Evolutionary conservation across 1,140 invertebrate species (phyloP), one percentile per base, ranked within the genome.

Genomic region (Atta cephalotes): DNA sequence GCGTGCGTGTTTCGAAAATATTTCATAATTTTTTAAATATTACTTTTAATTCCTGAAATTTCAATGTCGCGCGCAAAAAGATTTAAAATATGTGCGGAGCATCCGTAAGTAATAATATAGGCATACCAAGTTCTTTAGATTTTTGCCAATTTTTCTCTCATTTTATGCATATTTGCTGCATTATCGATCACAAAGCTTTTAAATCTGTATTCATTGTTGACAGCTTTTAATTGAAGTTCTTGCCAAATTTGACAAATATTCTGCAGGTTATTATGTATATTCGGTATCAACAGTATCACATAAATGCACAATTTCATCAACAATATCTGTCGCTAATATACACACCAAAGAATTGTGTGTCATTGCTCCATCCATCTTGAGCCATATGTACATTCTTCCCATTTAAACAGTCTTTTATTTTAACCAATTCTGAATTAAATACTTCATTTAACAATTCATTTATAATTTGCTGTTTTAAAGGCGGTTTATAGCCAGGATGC

Each of bases 401-500:
- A 60, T 76, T 21, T 60, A 58, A 58, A 76, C 1, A 60, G 6
- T 76, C n/a, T 60, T 58, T 76, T 76, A 56, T 25, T 76, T 76
- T 60, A 7, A 12, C 2, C 10, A 58, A 35, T 80, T 63, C 35
- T 87, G 68, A 53, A 79, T 60, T 21, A 88, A 35, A 35, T 35
- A 76, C 31, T 76, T 76, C 53, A 76, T 76, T 21, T 39, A 76
- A 4, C 39, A 76, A 10, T 58, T 76, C n/a, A 39, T 39, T 76
- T 25, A 31, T 31, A 6, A 76, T 76, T 76, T 76, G 72, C 58
- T 4, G 31, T 58, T 53, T 76, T 79, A 16, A 79, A 63, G 87
- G 82, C 18, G 85, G 80, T 53, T 88, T 88, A 58, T 90, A 90
- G 56, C 80, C 80, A 63, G 79, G 84, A 85, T 81, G 77, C 60